A percentile compares a stretch with the other conserved stretches of the same genome.
phyloP scores from a whole-genome alignment of 2,113 vertebrate species.

The Neomonachus schauinslandi region DNA sequence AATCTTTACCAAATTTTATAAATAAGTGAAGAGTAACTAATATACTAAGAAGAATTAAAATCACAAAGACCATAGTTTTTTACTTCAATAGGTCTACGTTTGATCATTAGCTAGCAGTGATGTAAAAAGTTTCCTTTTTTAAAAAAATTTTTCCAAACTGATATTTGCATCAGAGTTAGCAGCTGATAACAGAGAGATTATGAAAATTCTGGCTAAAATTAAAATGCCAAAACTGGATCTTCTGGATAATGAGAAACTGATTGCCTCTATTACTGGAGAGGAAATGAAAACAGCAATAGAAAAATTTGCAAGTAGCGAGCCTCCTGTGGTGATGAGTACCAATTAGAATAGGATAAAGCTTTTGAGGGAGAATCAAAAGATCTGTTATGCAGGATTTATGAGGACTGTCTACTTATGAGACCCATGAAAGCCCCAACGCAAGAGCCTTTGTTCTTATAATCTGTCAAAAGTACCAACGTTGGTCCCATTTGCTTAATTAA shows the following conservation, averaged over 20 bases:
- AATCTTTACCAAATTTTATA: not conserved
- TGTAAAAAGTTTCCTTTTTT: not conserved
- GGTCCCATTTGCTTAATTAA: conserved; percentile 81
- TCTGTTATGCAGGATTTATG: conserved; percentile 52
- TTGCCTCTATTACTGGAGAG: conserved; percentile 82
- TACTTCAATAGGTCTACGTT: not conserved
- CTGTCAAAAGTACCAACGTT: conserved; percentile 54
- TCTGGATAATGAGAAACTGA: conserved; percentile 84
- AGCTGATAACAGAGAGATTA: conserved; percentile 81
- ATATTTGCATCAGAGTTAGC: conserved; percentile 75
- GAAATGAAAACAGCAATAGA: conserved; percentile 83
- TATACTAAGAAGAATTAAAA: conserved; percentile 1
- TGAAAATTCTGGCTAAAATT: conserved; percentile 84
- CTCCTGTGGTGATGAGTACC: conserved; percentile 32
- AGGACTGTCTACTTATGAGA: conserved; percentile 52
- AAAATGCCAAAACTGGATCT: conserved; percentile 83
- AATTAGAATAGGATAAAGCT: conserved; percentile 67
- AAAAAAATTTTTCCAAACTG: conserved; percentile 58
- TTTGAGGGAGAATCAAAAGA: conserved; percentile 56
- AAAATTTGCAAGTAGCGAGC: conserved; percentile 75
- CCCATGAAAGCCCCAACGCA: not conserved
- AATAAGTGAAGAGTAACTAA: not conserved
- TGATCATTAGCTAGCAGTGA: not conserved
- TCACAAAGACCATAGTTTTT: not conserved
- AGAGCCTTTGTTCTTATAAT: conserved; percentile 60